These are phyloP conservation scores for Drosophila stalkeri DNA, from an alignment of 2,888 invertebrate genomes.

Conservation along the genomic window DNA sequence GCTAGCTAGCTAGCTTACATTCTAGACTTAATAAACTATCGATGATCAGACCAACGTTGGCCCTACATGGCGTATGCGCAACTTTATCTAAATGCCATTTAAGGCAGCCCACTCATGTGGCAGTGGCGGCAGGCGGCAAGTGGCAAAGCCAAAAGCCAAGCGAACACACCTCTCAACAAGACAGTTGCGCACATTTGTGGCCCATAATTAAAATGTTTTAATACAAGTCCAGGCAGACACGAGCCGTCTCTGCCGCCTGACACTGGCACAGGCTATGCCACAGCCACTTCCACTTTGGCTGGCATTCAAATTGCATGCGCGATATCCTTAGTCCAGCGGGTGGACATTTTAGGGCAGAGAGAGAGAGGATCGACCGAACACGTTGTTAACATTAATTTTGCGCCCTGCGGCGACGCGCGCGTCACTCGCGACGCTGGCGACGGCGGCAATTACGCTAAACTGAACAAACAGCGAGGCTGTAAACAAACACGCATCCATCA, in stretches of 20 bases:
- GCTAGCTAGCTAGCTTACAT: too few relatives aligned
- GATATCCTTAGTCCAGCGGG: conserved; percentile 34
- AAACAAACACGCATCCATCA: conserved; percentile 82
- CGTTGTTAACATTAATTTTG: conserved; percentile 84
- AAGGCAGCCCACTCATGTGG: conserved; percentile 59
- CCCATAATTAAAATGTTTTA: conserved; percentile 83
- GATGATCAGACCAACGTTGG: conserved; percentile 44
- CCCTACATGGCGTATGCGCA: conserved; percentile 41
- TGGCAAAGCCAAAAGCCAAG: conserved; percentile 27
- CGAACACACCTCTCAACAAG: conserved; percentile 60
- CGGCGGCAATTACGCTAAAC: conserved; percentile 83
- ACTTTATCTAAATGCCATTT: conserved; percentile 81
- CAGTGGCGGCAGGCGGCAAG: conserved; percentile 30
- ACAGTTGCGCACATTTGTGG: conserved; percentile 62
- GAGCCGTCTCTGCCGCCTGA: conserved; percentile 19
- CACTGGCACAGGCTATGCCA: not conserved
- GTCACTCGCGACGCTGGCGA: conserved; percentile 40
- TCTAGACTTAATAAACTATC: conserved; percentile 61
- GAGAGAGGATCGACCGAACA: conserved; percentile 68
- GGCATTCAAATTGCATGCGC: conserved; percentile 60
- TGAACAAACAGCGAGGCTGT: conserved; percentile 83
- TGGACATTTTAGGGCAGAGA: not conserved
- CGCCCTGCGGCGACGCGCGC: conserved; percentile 73
- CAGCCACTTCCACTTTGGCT: conserved; percentile 23
- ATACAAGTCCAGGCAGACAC: conserved; percentile 30